phyloP scores from a whole-genome alignment of 2,113 vertebrate species.

The Meleagris gallopavo region DNA sequence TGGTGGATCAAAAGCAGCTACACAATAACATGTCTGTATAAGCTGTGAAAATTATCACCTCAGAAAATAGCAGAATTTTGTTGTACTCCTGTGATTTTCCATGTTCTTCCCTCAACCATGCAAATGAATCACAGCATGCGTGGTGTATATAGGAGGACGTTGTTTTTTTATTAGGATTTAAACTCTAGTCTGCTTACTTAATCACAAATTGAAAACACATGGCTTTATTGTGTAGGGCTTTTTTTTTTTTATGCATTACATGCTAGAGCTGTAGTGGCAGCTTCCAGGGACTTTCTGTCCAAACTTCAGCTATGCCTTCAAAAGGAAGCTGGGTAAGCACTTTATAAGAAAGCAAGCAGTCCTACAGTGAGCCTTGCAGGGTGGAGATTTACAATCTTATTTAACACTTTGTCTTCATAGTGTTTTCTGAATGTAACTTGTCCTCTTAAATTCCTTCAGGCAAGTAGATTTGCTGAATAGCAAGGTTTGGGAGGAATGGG shows the following conservation, averaged over 20 bases:
- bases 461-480: background rate
- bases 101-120: background rate
- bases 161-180: slow-evolving; percentile 42
- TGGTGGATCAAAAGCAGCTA: background rate
- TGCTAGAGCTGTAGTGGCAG: background rate
- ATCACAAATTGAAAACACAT: slow-evolving; percentile 57
- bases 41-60: slow-evolving; percentile 14
- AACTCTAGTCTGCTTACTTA: background rate
- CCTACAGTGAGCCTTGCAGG: background rate
- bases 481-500: background rate
- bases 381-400: background rate
- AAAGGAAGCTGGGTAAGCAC: background rate
- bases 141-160: background rate
- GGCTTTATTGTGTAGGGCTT: background rate
- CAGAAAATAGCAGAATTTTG: background rate
- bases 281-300: background rate
- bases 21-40: background rate
- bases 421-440: background rate
- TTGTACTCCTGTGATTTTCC: background rate
- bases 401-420: background rate
- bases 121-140: background rate
- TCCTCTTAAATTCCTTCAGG: background rate
- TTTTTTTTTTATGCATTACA: background rate
- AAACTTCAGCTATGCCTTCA: background rate
- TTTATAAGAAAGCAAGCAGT: background rate